Evolutionary conservation across 2,888 invertebrate species (phyloP).

Genomic region (Ormia ochracea): DNA sequence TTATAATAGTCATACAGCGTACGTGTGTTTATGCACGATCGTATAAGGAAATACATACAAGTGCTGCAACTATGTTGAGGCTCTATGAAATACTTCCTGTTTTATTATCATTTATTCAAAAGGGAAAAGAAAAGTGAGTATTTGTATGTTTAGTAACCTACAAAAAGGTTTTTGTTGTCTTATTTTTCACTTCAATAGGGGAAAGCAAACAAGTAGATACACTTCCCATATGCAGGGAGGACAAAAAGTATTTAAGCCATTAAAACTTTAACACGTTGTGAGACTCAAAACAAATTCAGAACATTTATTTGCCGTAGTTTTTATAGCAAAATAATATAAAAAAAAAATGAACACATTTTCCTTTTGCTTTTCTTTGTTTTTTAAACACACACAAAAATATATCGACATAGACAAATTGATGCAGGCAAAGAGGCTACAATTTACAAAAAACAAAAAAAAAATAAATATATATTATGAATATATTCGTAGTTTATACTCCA

Average conservation of each 20-base stretch:
- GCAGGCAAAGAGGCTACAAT: conserved; percentile 36
- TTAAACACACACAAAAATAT: not conserved
- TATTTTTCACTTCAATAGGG: not conserved
- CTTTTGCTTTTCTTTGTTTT: not conserved
- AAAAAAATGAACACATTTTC: too few species aligned
- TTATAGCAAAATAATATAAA: conserved; percentile 38
- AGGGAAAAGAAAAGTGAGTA: conserved; percentile 10
- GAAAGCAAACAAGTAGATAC: conserved; percentile 14
- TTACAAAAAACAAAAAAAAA: conserved; percentile 51
- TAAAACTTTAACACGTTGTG: conserved; percentile 60
- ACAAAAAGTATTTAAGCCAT: conserved; percentile 22
- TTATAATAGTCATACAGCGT: conserved; percentile 31
- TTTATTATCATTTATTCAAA: conserved; percentile 33
- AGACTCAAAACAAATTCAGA: conserved; percentile 49
- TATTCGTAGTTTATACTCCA: conserved; percentile 44
- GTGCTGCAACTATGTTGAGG: not conserved
- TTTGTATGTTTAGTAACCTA: conserved; percentile 40
- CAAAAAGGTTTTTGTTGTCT: conserved; percentile 10
- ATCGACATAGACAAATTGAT: conserved; percentile 25
- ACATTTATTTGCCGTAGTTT: not conserved
- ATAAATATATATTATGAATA: conserved; percentile 49
- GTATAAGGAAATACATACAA: not conserved
- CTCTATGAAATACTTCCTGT: conserved; percentile 45
- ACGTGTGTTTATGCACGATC: not conserved
- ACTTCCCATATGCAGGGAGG: not conserved